These are phyloP conservation scores for Pantherophis guttatus DNA, from an alignment of 2,113 vertebrate species.

Conservation along the genomic window DNA sequence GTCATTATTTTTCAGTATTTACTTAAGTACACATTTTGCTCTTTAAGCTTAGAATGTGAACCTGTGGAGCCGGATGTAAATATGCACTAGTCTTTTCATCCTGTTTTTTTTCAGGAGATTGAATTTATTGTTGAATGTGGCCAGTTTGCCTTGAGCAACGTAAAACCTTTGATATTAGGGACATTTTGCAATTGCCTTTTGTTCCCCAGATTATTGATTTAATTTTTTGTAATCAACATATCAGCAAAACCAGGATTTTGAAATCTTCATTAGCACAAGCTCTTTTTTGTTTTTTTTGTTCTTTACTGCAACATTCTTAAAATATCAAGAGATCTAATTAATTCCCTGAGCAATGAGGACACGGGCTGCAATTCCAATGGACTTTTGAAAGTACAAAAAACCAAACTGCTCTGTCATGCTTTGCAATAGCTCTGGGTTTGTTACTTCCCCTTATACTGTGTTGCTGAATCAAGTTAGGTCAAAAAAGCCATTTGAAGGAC, in stretches of 20 bases:
- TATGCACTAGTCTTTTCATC: not conserved
- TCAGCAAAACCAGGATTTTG: not conserved
- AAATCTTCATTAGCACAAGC: not conserved
- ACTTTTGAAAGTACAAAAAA: not conserved
- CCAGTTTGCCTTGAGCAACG: not conserved
- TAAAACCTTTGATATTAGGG: not conserved
- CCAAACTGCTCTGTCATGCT: not conserved
- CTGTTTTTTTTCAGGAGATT: not conserved
- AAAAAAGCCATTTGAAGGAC: not conserved
- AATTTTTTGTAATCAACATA: not conserved
- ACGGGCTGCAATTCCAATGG: not conserved
- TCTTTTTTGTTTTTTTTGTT: not conserved
- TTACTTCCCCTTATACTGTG: not conserved
- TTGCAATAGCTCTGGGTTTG: not conserved
- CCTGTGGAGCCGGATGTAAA: not conserved
- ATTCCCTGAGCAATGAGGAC: not conserved
- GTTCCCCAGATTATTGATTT: not conserved
- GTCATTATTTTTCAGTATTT: not conserved
- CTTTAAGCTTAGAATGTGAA: not conserved
- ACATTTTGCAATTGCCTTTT: not conserved
- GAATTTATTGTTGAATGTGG: not conserved
- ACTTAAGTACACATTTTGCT: not conserved
- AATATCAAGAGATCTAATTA: not conserved
- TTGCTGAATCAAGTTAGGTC: not conserved
- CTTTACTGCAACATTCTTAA: not conserved